Evolutionary conservation across 2,113 vertebrate genomes (phyloP).

Genomic region (Ibidorhyncha struthersii): DNA sequence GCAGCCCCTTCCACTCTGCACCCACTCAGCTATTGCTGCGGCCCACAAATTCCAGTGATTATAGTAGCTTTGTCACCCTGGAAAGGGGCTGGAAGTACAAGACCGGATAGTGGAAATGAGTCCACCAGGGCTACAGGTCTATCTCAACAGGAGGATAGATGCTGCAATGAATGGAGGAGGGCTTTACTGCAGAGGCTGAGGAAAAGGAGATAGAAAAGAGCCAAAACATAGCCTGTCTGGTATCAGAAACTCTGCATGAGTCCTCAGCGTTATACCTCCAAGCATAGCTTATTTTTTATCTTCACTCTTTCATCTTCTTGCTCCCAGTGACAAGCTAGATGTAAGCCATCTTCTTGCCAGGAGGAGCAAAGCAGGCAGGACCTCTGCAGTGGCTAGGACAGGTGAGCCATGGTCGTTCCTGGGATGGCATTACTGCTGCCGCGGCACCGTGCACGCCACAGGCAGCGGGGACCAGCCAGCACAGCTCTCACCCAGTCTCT

Average conservation of each 20-base stretch:
- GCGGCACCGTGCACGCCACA: fast-evolving
- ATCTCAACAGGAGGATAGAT: background rate
- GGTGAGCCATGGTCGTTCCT: background rate
- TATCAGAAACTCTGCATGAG: background rate
- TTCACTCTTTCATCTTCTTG: background rate
- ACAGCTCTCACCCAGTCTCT: fast-evolving
- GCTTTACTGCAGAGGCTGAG: background rate
- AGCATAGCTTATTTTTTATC: background rate
- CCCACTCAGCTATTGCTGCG: background rate
- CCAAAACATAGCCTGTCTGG: background rate
- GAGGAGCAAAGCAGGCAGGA: background rate
- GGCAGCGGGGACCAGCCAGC: background rate
- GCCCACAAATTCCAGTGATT: background rate
- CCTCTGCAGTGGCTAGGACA: background rate
- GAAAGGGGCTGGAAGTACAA: background rate
- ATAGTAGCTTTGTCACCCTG: background rate
- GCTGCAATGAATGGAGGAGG: background rate
- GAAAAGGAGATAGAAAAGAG: background rate
- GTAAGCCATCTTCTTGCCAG: background rate
- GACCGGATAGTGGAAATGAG: background rate
- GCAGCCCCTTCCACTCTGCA: background rate
- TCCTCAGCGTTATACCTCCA: background rate
- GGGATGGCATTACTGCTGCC: background rate
- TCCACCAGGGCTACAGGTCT: background rate
- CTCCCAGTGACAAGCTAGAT: background rate